These are phyloP conservation scores for Perca fluviatilis DNA, from an alignment of 2,113 vertebrate genomes.

Conservation along the genomic window DNA sequence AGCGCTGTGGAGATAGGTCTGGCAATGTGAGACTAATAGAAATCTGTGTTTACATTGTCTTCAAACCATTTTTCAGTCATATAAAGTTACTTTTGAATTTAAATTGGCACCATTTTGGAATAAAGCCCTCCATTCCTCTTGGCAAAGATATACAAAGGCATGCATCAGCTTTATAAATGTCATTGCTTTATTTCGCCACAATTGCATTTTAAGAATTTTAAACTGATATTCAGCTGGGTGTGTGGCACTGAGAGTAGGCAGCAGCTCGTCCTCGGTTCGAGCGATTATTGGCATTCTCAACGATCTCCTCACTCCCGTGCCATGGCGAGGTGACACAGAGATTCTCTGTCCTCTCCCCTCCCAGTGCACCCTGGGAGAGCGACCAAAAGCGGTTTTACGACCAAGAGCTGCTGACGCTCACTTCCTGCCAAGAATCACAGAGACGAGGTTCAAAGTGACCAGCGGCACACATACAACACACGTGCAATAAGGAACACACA, in stretches of 20 bases:
- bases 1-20: too few relatives aligned
- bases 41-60: background rate
- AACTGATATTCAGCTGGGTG: constrained; percentile 19
- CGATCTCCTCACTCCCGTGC: constrained; percentile 69
- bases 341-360: constrained; percentile 72
- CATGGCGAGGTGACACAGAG: constrained; percentile 70
- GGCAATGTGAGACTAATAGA: background rate
- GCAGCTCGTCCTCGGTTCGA: constrained; percentile 41
- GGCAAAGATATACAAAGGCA: background rate
- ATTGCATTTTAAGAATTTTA: background rate
- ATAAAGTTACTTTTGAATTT: background rate
- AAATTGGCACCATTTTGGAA: background rate
- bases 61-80: background rate
- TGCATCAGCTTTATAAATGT: background rate
- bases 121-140: too few relatives aligned
- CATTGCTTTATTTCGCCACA: background rate
- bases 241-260: constrained; percentile 33
- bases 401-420: constrained; percentile 63
- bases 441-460: constrained; percentile 69
- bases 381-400: constrained; percentile 77
- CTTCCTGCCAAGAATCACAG: constrained; percentile 75
- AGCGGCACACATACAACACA: constrained; percentile 39
- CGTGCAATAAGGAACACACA: constrained; percentile 21
- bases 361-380: constrained; percentile 66
- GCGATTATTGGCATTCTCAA: constrained; percentile 72